These are phyloP conservation scores for Drosophila percnosoma DNA, from an alignment of 2,888 invertebrate genomes.

Conservation along the genomic window DNA sequence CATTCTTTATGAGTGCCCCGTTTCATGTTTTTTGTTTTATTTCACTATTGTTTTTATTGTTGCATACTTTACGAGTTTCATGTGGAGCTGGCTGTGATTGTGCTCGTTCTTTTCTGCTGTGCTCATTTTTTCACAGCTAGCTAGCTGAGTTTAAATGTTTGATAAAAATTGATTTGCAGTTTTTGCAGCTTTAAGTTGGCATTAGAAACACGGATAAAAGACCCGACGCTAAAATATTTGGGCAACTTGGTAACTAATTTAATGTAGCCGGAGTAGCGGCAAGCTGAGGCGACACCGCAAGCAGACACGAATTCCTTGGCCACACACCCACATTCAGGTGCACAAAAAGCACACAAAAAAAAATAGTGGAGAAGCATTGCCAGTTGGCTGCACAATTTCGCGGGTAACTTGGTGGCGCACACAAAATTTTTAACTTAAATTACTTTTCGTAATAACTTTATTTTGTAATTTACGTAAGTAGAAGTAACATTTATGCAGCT, in stretches of 20 bases:
- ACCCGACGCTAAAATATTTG: conserved; percentile 45
- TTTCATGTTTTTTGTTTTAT: conserved; percentile 1
- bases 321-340: conserved; percentile 38
- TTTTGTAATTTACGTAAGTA: conserved; percentile 79
- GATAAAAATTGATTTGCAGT: conserved; percentile 64
- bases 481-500: conserved; percentile 79
- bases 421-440: conserved; percentile 78
- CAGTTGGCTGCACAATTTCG: conserved; percentile 73
- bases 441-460: conserved; percentile 78
- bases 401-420: conserved; percentile 56
- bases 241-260: conserved; percentile 72
- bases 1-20: conserved; percentile 57
- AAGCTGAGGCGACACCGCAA: conserved; percentile 43
- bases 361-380: conserved; percentile 43
- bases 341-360: conserved; percentile 7
- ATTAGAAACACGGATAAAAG: conserved; percentile 42
- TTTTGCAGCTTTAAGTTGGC: conserved; percentile 58
- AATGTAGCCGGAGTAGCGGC: conserved; percentile 32
- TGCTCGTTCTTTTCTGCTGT: conserved; percentile 12
- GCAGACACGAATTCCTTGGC: conserved; percentile 49
- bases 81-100: conserved; percentile 2
- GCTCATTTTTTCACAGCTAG: conserved; percentile 8
- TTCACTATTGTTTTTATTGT: conserved; percentile 4
- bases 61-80: conserved; percentile 9
- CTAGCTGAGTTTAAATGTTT: conserved; percentile 41